A percentile compares a stretch with the other conserved stretches of the same genome.
phyloP scores from a whole-genome alignment of 2,888 invertebrate genomes.

The Erebia palarica region DNA sequence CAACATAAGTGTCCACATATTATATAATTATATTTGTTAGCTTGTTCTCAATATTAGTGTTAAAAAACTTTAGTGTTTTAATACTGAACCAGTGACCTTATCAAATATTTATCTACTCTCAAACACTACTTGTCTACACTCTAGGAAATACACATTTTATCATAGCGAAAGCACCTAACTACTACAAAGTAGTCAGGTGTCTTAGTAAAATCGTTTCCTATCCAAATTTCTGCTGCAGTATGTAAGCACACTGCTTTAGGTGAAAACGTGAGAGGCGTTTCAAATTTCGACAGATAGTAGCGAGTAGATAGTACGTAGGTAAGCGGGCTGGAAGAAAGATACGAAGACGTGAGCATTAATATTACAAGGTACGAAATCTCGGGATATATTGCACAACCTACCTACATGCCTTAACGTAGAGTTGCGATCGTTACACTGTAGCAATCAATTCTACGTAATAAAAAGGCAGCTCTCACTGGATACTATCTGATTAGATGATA shows the following conservation, averaged over 20 bases:
- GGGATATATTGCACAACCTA: slow-evolving; percentile 21
- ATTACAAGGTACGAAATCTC: slow-evolving; percentile 31
- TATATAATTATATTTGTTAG: no score
- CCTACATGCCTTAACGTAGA: slow-evolving; percentile 10
- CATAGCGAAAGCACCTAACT: slow-evolving; percentile 25
- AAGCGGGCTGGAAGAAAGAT: slow-evolving; percentile 38
- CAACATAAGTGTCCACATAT: no score
- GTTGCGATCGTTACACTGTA: no score
- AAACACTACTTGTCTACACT: not conserved
- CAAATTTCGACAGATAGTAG: slow-evolving; percentile 36
- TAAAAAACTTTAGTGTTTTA: no score
- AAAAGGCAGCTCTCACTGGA: no score
- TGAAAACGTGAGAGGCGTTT: slow-evolving; percentile 39
- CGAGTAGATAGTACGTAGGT: slow-evolving; percentile 29
- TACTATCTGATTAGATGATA: no score
- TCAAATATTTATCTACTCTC: no score
- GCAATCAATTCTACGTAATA: no score
- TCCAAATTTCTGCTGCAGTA: slow-evolving; percentile 38
- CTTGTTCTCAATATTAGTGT: no score
- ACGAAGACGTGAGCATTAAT: slow-evolving; percentile 36
- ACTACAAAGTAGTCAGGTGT: slow-evolving; percentile 33
- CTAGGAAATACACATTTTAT: slow-evolving; percentile 16
- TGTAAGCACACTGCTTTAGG: slow-evolving; percentile 40
- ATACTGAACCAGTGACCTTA: no score
- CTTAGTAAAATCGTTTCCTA: slow-evolving; percentile 35